Percentiles rank a stretch among this genome's conserved stretches.
phyloP scores from a whole-genome alignment of 2,113 vertebrate species.

The Nannobrachium achirus region DNA sequence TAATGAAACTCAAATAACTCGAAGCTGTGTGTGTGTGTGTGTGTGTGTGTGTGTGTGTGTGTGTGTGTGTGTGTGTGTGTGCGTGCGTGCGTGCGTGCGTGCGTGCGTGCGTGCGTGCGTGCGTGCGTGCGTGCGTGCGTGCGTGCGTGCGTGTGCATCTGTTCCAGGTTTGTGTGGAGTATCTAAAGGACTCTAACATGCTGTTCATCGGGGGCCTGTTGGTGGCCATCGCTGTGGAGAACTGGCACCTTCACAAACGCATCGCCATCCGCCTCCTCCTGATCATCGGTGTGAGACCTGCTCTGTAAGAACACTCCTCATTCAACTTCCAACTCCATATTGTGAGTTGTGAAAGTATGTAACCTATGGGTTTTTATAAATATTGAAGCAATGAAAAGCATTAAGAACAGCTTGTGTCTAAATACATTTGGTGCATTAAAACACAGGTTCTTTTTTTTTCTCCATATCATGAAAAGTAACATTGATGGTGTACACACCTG shows the following conservation, averaged over 20 bases:
- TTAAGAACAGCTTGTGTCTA: no score
- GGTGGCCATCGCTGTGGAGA: constrained; percentile 89
- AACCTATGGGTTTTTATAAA: no score
- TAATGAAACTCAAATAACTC: no score
- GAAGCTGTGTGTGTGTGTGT: neutral
- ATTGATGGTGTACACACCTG: no score
- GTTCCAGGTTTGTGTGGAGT: constrained; percentile 86
- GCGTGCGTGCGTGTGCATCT: constrained; percentile 18
- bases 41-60: neutral
- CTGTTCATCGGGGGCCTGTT: constrained; percentile 91
- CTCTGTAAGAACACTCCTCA: constrained; percentile 83
- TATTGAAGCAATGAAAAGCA: no score
- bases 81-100: neutral
- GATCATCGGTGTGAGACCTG: constrained; percentile 86
- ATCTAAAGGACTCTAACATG: constrained; percentile 91
- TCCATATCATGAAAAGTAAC: no score
- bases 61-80: constrained; percentile 20
- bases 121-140: constrained; percentile 5
- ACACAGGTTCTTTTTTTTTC: no score
- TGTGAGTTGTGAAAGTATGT: no score
- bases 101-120: constrained; percentile 1
- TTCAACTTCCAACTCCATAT: neutral
- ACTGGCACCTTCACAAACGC: constrained; percentile 90
- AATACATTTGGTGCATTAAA: no score
- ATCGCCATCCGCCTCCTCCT: constrained; percentile 88